Evolutionary conservation across 2,888 invertebrate genomes (phyloP).

Genomic region (Palloptera scutellata): DNA sequence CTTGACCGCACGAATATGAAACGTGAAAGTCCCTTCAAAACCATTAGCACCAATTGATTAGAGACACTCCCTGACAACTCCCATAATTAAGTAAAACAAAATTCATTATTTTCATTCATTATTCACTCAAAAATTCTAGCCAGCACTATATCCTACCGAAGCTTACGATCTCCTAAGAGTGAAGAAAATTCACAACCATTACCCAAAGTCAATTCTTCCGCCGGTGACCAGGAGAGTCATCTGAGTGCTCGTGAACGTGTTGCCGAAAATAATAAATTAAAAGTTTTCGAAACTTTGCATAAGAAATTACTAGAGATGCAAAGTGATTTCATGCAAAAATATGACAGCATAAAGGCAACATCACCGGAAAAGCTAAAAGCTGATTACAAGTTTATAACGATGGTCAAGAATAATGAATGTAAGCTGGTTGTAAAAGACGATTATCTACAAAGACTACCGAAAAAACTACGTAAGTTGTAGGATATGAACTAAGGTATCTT

Average conservation of each 20-base stretch:
- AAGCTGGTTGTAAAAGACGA: conserved; percentile 41
- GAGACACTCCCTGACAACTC: too few relatives aligned
- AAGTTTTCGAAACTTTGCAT: conserved; percentile 34
- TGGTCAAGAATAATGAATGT: conserved; percentile 38
- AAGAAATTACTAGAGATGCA: conserved; percentile 39
- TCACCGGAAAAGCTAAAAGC: conserved; percentile 21
- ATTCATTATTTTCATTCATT: background rate
- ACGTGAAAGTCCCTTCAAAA: too few relatives aligned
- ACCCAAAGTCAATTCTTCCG: conserved; percentile 33
- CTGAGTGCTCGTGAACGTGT: conserved; percentile 34
- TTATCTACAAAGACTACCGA: conserved; percentile 41
- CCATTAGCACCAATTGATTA: too few relatives aligned
- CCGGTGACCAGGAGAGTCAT: conserved; percentile 37
- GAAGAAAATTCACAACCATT: conserved; percentile 27
- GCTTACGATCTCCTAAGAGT: conserved; percentile 16
- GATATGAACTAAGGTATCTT: background rate
- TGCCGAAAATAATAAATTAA: conserved; percentile 31
- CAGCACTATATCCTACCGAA: conserved; percentile 34
- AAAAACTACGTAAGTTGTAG: conserved; percentile 43
- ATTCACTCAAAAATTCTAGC: conserved; percentile 18
- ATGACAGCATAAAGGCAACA: conserved; percentile 24
- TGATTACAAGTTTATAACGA: conserved; percentile 44
- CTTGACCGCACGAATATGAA: too few relatives aligned
- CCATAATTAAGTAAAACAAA: background rate
- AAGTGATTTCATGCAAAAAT: conserved; percentile 40